Conservation (phyloP, 2,888 invertebrate genomes). For the Ceraclea dissimilis region DNA sequence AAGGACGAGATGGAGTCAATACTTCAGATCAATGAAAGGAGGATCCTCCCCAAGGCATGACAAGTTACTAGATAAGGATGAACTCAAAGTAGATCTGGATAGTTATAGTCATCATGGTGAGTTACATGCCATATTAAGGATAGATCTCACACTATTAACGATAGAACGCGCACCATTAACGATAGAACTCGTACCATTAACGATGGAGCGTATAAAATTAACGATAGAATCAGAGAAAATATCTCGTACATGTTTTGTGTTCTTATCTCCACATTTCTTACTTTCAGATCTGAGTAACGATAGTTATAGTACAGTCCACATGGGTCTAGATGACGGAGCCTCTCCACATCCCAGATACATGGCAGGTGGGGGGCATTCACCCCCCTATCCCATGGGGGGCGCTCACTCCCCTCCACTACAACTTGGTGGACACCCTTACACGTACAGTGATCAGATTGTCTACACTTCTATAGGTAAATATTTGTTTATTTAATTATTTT, state of each 20-base stretch:
- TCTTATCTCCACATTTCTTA: too few species aligned
- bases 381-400: slow-evolving; percentile 69
- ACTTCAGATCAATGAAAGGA: slow-evolving; percentile 81
- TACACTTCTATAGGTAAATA: slow-evolving; percentile 72
- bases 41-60: slow-evolving; percentile 74
- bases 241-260: background rate
- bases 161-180: too few species aligned
- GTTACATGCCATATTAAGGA: background rate
- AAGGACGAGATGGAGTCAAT: slow-evolving; percentile 88
- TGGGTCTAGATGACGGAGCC: slow-evolving; percentile 78
- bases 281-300: slow-evolving; percentile 81
- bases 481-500: too few species aligned
- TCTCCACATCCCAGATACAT: slow-evolving; percentile 62
- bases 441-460: slow-evolving; percentile 76
- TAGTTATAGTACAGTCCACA: slow-evolving; percentile 81
- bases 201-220: too few species aligned
- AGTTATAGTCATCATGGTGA: slow-evolving; percentile 85
- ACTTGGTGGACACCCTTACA: slow-evolving; percentile 66
- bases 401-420: slow-evolving; percentile 70
- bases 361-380: slow-evolving; percentile 57
- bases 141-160: too few species aligned
- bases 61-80: slow-evolving; percentile 78
- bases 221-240: too few species aligned
- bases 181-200: too few species aligned
- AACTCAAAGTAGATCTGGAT: slow-evolving; percentile 82